Base-by-base conservation (phyloP, 30 jellyfish, hydroid and myxozoan genomes). In the Haliclystus octoradiatus region DNA sequence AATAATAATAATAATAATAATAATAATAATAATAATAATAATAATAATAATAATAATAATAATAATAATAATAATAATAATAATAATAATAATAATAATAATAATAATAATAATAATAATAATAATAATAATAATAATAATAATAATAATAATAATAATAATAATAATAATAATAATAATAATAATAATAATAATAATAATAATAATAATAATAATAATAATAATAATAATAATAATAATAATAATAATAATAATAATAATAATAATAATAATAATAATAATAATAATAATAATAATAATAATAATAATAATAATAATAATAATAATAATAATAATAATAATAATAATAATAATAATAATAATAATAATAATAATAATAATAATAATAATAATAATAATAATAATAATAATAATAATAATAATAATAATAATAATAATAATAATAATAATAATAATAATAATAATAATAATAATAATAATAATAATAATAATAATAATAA, bases 71-170 rank as follows among this genome's bases (percentile, higher is more conserved):
- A 27, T 60, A 60, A 27, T 60, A 60, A 27, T 60, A 60, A 27
- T 60, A 60, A 27, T 60, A 60, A 27, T 60, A 60, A 27, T 60
- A 60, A 27, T 60, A 60, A 27, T 60, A 60, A 27, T 60, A 60
- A 26, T 60, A 60, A 27, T 60, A 60, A 27, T 60, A 60, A 27
- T 60, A 60, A 27, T 60, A 60, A 27, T 60, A 60, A 27, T 60
- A 60, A 27, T 60, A 60, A 27, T 60, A 60, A 26, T 60, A 60
- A 27, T 60, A 60, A 27, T 60, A 60, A 27, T 60, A 60, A 27
- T 60, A 60, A 27, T 60, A 60, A 26, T 60, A 60, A 27, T 60
- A 60, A 27, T 60, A 60, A 27, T 60, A 60, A 27, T 60, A 60
- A 27, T 60, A 60, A 27, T 60, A 60, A 26, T 60, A 60, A 27